Conservation (phyloP, 2,888 invertebrate species). For the Piscicola geometra region DNA sequence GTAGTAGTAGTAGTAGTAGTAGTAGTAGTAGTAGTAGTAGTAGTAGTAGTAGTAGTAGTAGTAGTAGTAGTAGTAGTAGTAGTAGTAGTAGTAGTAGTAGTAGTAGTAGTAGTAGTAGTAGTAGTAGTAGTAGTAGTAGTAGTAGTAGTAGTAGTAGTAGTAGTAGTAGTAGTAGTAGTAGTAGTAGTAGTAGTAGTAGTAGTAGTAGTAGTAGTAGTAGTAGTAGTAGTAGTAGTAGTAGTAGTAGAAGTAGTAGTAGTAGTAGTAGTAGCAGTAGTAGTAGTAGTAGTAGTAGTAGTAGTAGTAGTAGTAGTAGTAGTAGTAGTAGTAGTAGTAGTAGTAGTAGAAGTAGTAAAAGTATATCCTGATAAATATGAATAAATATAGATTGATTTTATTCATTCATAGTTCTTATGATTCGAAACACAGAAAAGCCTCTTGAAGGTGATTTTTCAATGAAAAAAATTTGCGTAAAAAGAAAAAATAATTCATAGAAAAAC, state of each 20-base stretch:
- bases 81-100: too few species aligned
- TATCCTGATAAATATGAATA: neutral
- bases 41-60: too few species aligned
- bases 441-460: too few species aligned
- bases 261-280: constrained; percentile 12
- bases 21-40: too few species aligned
- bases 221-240: constrained; percentile 3
- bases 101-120: too few species aligned
- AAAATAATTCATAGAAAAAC: too few species aligned
- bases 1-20: too few species aligned
- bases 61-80: too few species aligned
- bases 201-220: neutral
- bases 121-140: neutral
- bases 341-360: neutral
- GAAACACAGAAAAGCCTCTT: neutral
- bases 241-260: neutral
- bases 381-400: neutral
- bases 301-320: constrained; percentile 12
- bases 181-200: neutral
- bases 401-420: neutral
- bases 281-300: constrained; percentile 12
- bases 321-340: constrained; percentile 12
- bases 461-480: too few species aligned
- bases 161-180: neutral
- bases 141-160: neutral